phyloP scores from a whole-genome alignment of 1,140 invertebrate genomes.

The Drosophila seguyi region DNA sequence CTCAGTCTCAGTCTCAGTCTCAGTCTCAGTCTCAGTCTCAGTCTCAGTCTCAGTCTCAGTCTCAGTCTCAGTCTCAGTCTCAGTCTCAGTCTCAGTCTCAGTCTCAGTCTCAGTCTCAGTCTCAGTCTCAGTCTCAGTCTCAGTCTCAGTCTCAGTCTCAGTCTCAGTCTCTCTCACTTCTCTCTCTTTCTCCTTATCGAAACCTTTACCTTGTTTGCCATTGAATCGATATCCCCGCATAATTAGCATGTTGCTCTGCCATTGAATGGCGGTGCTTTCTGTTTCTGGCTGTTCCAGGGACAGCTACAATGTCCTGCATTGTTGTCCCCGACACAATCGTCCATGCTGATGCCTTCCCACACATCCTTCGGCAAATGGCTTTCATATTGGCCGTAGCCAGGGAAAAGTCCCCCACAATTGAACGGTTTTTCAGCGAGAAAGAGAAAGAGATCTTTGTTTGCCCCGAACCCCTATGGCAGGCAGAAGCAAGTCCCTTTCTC shows the following conservation, averaged over 20 bases:
- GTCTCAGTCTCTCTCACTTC: not conserved
- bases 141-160: not conserved
- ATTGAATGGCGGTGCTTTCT: not conserved
- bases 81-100: not conserved
- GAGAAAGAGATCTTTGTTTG: constrained; percentile 13
- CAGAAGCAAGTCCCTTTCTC: not conserved
- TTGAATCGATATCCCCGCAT: constrained; percentile 42
- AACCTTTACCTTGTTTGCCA: constrained; percentile 14
- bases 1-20: not conserved
- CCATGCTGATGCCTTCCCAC: constrained; percentile 4
- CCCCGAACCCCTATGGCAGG: not conserved
- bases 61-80: not conserved
- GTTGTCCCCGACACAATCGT: constrained; percentile 15
- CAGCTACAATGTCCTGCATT: constrained; percentile 9
- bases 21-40: not conserved
- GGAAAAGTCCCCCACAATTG: constrained; percentile 9
- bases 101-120: not conserved
- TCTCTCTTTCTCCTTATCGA: not conserved
- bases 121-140: not conserved
- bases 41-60: not conserved
- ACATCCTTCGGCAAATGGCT: constrained; percentile 25
- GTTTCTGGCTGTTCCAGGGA: not conserved
- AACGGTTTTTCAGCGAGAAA: constrained; percentile 11
- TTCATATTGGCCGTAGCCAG: constrained; percentile 9
- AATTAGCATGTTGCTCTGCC: constrained; percentile 58